Conservation (phyloP, 1,140 invertebrate species). For the Thereuonema tuberculata region DNA sequence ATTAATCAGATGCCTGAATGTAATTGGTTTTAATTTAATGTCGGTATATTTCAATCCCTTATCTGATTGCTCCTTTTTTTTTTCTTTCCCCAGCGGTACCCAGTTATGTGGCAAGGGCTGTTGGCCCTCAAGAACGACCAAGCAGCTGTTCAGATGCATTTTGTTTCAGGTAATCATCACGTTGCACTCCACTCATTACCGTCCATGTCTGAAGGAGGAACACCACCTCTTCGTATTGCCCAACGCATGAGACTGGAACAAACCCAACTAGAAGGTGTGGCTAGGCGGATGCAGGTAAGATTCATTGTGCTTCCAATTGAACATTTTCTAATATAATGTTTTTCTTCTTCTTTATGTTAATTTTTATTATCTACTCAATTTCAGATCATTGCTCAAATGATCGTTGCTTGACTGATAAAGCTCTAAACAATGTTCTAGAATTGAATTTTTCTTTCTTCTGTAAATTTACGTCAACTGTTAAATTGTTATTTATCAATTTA, state of each 20-base stretch:
- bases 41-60: background rate
- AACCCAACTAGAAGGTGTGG: conserved; percentile 84
- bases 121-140: conserved; percentile 90
- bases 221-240: conserved; percentile 74
- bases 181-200: conserved; percentile 71
- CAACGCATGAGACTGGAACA: conserved; percentile 93
- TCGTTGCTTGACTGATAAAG: too few species aligned
- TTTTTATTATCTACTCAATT: background rate
- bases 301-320: too few species aligned
- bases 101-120: conserved; percentile 91
- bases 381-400: background rate
- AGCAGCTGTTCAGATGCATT: conserved; percentile 95
- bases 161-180: conserved; percentile 80
- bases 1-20: too few species aligned
- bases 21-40: background rate
- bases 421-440: too few species aligned
- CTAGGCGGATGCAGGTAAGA: conserved; percentile 85
- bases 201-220: conserved; percentile 52
- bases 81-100: conserved; percentile 50
- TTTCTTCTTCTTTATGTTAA: background rate
- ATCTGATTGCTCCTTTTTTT: background rate
- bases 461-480: too few species aligned
- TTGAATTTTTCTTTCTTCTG: too few species aligned
- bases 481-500: background rate
- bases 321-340: background rate